Evolutionary conservation across 2,113 vertebrate species (phyloP).

Genomic region (Phylloscopus trochiloides): DNA sequence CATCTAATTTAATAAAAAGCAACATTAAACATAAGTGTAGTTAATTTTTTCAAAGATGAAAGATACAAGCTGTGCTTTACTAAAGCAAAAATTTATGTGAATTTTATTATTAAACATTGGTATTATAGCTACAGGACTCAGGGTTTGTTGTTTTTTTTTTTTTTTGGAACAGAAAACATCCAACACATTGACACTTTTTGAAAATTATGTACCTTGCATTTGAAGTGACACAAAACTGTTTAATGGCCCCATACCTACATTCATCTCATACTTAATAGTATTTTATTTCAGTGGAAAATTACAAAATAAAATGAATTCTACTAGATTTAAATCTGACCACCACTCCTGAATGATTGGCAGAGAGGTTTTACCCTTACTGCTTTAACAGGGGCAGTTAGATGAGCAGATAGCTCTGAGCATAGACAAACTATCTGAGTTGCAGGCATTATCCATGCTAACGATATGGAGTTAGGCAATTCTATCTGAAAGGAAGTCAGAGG

Average conservation of each 20-base stretch:
- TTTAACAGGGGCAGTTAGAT: background rate
- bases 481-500: background rate
- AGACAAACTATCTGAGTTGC: background rate
- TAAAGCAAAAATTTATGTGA: background rate
- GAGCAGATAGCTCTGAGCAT: background rate
- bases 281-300: background rate
- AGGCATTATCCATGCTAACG: rapidly evolving
- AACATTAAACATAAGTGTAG: background rate
- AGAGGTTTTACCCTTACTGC: background rate
- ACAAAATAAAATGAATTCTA: background rate
- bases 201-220: background rate
- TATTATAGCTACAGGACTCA: background rate
- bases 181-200: background rate
- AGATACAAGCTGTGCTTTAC: background rate
- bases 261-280: background rate
- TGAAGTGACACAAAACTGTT: background rate
- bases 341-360: background rate
- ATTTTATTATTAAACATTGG: background rate
- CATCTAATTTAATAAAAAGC: background rate
- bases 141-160: background rate
- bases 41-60: background rate
- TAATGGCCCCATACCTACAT: background rate
- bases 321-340: background rate
- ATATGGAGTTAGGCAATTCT: rapidly evolving
- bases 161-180: background rate